Evolutionary conservation across 1,140 invertebrate species (phyloP).

Genomic region (Chymomyza costata): DNA sequence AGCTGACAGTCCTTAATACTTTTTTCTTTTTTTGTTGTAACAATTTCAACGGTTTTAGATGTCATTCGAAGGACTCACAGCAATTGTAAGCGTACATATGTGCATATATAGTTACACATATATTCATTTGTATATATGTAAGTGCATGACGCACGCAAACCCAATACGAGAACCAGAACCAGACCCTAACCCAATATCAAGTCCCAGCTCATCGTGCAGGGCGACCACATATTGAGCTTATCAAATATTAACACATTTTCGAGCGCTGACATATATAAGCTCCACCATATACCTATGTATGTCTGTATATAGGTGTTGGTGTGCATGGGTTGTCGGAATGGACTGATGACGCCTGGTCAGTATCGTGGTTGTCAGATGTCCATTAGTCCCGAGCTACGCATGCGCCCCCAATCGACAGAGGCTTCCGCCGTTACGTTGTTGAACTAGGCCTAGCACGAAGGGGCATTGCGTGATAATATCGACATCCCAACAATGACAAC

Average conservation of each 20-base stretch:
- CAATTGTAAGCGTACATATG: not conserved
- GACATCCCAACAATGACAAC: conserved; percentile 27
- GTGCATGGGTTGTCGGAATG: too few species aligned
- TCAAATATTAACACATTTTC: conserved; percentile 73
- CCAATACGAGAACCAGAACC: not conserved
- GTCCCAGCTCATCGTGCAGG: not conserved
- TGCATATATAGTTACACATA: too few species aligned
- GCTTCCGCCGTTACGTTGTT: conserved; percentile 62
- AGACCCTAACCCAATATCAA: conserved; percentile 5
- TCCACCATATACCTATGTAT: too few species aligned
- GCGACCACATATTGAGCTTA: conserved; percentile 68
- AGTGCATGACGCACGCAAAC: conserved; percentile 56
- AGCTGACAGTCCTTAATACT: conserved; percentile 68
- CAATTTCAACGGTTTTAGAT: conserved; percentile 55
- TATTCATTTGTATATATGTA: conserved; percentile 3
- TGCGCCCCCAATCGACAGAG: conserved; percentile 23
- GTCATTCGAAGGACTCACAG: conserved; percentile 36
- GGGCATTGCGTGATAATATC: conserved; percentile 58
- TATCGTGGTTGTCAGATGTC: too few species aligned
- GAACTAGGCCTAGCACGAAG: conserved; percentile 53
- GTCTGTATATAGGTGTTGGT: conserved; percentile 9
- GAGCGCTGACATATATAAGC: conserved; percentile 48
- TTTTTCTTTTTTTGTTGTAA: conserved; percentile 51
- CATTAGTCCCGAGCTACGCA: conserved; percentile 19
- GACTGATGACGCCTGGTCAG: too few species aligned